Evolutionary conservation across 2,888 invertebrate species (phyloP), one percentile per base, ranked within the genome.

Genomic region (Geotrupes spiniger): DNA sequence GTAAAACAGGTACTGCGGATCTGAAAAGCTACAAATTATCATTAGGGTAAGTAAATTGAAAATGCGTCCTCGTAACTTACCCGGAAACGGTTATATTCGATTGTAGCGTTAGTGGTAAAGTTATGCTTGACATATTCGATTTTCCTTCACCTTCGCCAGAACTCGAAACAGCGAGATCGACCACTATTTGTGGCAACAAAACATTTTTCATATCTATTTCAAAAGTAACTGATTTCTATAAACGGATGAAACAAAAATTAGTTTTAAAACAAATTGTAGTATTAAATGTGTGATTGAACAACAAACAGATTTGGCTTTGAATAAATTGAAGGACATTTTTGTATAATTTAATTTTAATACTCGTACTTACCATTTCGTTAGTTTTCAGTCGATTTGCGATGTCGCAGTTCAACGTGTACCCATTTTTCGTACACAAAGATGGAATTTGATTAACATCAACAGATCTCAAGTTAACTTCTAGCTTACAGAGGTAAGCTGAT

Each of bases 401-500:
- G 9, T 49, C 45, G 16, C 49, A 49, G 2, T 14, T 40, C 11
- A 49, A 17, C 9, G 26, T 16, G 14, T 45, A 36, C 12, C 42
- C 41, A 12, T 21, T 21, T 37, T 43, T 45, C 3, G 41, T 40
- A 11, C 49, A 49, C n/a, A 25, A 21, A 1, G 45, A 28, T n/a
- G 49, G 49, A 12, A 45, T 41, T 17, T 45, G 33, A n/a, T 17
- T 46, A 3, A 54, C 43, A 9, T 46, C 49, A 2, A 14, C n/a
- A 3, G 6, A 21, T 3, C 64, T 63, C 12, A 64, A 42, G 4
- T 42, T 50, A 9, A 72, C 36, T 2, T 57, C 51, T 2, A 70
- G 47, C 36, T 56, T 53, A 4, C 66, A 57, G 27, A 66, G 52
- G 42, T 66, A 71, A 4, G 73, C 73, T 3, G 70, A 64, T 47